phyloP scores from a whole-genome alignment of 2,888 invertebrate species.

The Alloplasta piceator region DNA sequence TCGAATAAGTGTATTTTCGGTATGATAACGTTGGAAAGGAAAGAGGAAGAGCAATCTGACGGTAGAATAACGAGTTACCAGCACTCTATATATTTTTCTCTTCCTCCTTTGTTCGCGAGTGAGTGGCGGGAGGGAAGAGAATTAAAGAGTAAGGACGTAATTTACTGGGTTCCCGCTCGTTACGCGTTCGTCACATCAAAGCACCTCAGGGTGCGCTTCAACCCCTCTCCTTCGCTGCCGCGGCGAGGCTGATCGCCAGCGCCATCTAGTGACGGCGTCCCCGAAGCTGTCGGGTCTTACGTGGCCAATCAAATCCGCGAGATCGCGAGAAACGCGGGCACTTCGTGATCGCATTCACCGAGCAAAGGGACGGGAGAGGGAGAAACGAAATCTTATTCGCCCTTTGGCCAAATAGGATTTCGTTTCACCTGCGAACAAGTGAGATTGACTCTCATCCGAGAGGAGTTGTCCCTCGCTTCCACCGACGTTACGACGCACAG shows the following conservation, averaged over 20 bases:
- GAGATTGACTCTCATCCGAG: conserved; percentile 26
- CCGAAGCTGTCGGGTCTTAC: background rate
- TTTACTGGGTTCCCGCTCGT: conserved; percentile 74
- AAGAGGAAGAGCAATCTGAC: background rate
- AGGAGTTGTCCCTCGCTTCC: background rate
- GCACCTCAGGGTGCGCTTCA: background rate
- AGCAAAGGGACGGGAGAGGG: conserved; percentile 2
- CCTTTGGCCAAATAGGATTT: conserved; percentile 77
- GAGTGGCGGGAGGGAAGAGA: conserved; percentile 46
- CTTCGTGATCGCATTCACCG: conserved; percentile 22
- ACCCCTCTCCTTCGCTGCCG: conserved; percentile 17
- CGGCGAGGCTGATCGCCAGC: background rate
- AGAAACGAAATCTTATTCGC: conserved; percentile 41
- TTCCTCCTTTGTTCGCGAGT: background rate
- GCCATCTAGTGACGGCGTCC: conserved; percentile 43
- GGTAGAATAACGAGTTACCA: conserved; percentile 5
- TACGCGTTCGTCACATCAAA: conserved; percentile 70
- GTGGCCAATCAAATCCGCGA: conserved; percentile 37
- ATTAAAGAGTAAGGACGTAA: conserved; percentile 71
- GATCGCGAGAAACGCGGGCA: background rate
- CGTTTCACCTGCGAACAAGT: conserved; percentile 62
- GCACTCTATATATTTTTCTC: conserved; percentile 2
- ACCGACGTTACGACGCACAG: conserved; percentile 4
- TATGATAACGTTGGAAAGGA: conserved; percentile 7
- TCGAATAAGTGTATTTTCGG: background rate